Base-by-base conservation (phyloP, 2,888 invertebrate species). In the Notocelia uddmanniana region DNA sequence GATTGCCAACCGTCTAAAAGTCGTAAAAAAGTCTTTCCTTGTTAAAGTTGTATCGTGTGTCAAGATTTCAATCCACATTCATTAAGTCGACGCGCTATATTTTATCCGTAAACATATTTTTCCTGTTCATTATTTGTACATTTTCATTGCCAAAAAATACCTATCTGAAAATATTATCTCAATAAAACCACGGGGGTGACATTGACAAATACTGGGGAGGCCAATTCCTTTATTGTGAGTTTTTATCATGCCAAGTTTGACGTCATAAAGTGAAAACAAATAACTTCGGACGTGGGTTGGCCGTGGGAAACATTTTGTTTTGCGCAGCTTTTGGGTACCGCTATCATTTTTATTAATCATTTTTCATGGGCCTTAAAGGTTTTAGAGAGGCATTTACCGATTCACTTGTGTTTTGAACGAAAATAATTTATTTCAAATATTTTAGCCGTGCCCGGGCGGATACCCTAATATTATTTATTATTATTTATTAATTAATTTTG, bases 151-250 rank as follows among this genome's bases (percentile, higher is more conserved):
- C 52, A 64, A n/a, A 70, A 52, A 58, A 66, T 50, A 41, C 11
- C 13, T 66, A 66, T 71, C 59, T 55, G 67, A 60, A 66, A 76
- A 74, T 74, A 76, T 76, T 76, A 76, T 76, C 76, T 75, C 74
- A 75, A 76, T 75, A 76, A 68, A 76, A 74, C 73, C 73, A 71
- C 72, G 52, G 54, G 69, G 54, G 63, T 74, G 76, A 76, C 76
- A 75, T 73, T 77, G 76, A 77, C 73, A 76, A 77, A 77, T 77
- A 74, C 64, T 68, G 31, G 68, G 71, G 69, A 63, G 67, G 74
- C 69, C 68, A 69, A 76, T 74, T 75, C 62, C 64, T 58, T 62
- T 69, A 75, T 74, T 75, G 71, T 69, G 63, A 62, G 70, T 75
- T 75, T 74, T 73, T 75, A 73, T 75, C 69, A 70, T 74, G 69